A percentile compares a stretch with the other conserved stretches of the same genome.
Conservation (phyloP, 2,888 invertebrate species). For the Aromia moschata region DNA sequence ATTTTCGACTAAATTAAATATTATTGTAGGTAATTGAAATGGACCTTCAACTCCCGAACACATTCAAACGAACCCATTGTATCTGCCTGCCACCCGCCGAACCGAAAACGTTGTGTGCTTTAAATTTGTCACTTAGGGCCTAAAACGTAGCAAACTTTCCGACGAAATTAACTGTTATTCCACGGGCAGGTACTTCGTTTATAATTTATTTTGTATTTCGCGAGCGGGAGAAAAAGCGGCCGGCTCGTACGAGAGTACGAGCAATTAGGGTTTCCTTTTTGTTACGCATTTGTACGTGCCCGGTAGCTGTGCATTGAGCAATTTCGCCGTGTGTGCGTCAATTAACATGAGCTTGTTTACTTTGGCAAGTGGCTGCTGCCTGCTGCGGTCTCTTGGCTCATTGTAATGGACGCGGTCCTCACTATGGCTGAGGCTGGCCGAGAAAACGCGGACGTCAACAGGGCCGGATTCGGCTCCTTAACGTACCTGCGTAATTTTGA, state of each 20-base stretch:
- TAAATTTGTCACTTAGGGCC: not conserved
- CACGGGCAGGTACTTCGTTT: slow-evolving; percentile 10
- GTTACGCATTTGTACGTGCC: slow-evolving; percentile 23
- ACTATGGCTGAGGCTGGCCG: too few relatives aligned
- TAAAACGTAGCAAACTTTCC: slow-evolving; percentile 5
- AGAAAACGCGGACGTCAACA: too few relatives aligned
- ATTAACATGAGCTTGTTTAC: slow-evolving; percentile 32
- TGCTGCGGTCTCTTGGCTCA: slow-evolving; percentile 27
- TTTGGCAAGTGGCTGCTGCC: slow-evolving; percentile 25
- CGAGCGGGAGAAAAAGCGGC: slow-evolving; percentile 4
- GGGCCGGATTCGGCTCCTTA: too few relatives aligned
- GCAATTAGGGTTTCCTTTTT: slow-evolving; percentile 33
- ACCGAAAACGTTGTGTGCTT: too few relatives aligned
- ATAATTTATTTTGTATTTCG: slow-evolving; percentile 12
- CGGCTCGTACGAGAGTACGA: slow-evolving; percentile 21
- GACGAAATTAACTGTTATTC: slow-evolving; percentile 9
- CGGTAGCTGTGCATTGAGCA: slow-evolving; percentile 21
- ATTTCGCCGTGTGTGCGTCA: slow-evolving; percentile 28
- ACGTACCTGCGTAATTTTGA: too few relatives aligned
- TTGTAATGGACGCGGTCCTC: too few relatives aligned
- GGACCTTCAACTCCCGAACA: too few relatives aligned
- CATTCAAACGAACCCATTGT: too few relatives aligned
- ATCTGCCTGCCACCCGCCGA: too few relatives aligned
- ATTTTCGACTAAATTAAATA: too few relatives aligned
- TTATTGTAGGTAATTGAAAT: too few relatives aligned